Evolutionary conservation across 2,113 vertebrate species (phyloP).

Genomic region (human): GRCh38 chr17:30026001-30026500

Average conservation of each 20-base stretch:
- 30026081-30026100: too few species aligned
- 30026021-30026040: too few species aligned
- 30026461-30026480: neutral
- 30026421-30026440: neutral
- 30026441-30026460: neutral
- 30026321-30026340: neutral
- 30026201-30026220: neutral
- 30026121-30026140: too few species aligned
- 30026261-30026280: neutral
- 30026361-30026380: neutral
- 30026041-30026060: too few species aligned
- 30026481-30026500: neutral
- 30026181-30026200: neutral
- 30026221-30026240: neutral
- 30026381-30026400: neutral
- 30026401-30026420: neutral
- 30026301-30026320: neutral
- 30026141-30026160: too few species aligned
- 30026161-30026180: too few species aligned
- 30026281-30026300: neutral
- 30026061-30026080: too few species aligned
- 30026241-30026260: neutral
- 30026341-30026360: neutral
- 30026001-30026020: too few species aligned
- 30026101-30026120: too few species aligned